Conservation (phyloP, 2,888 invertebrate genomes). For the Drosophila pseudotalamancana region DNA sequence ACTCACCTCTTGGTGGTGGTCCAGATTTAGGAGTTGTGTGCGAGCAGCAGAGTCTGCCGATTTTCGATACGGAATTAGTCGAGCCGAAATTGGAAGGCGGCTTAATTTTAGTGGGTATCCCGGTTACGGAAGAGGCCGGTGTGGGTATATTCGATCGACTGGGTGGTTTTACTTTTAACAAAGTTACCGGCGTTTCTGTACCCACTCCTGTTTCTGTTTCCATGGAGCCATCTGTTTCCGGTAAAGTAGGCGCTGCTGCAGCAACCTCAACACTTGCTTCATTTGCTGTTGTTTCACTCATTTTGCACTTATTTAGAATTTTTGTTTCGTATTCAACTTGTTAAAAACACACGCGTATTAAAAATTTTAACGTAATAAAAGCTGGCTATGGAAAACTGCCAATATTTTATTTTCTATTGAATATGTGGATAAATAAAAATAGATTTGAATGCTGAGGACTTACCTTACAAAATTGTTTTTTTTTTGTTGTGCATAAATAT, state of each 20-base stretch:
- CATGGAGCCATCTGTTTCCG: not conserved
- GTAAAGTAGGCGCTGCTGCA: constrained; percentile 1
- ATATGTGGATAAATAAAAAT: not conserved
- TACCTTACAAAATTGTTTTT: constrained; percentile 40
- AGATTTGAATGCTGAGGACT: constrained; percentile 37
- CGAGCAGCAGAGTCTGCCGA: constrained; percentile 78
- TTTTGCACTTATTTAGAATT: constrained; percentile 56
- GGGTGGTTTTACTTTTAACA: constrained; percentile 22
- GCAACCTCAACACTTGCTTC: constrained; percentile 28
- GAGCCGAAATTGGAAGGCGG: constrained; percentile 74
- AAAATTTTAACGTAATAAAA: constrained; percentile 37
- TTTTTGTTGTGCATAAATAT: constrained; percentile 16
- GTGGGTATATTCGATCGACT: constrained; percentile 68
- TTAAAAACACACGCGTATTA: constrained; percentile 56
- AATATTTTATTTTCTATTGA: constrained; percentile 3
- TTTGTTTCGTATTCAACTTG: constrained; percentile 28
- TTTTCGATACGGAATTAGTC: constrained; percentile 75
- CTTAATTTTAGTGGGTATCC: constrained; percentile 66
- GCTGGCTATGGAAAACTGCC: constrained; percentile 20
- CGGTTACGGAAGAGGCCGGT: constrained; percentile 71
- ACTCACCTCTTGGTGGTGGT: constrained; percentile 81
- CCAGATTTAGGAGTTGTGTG: constrained; percentile 80
- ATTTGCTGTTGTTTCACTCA: constrained; percentile 67
- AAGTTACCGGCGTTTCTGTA: constrained; percentile 20
- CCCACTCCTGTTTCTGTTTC: constrained; percentile 1